phyloP scores from a whole-genome alignment of 64 coral and sea anemone genomes.

The Platygyra sinensis region DNA sequence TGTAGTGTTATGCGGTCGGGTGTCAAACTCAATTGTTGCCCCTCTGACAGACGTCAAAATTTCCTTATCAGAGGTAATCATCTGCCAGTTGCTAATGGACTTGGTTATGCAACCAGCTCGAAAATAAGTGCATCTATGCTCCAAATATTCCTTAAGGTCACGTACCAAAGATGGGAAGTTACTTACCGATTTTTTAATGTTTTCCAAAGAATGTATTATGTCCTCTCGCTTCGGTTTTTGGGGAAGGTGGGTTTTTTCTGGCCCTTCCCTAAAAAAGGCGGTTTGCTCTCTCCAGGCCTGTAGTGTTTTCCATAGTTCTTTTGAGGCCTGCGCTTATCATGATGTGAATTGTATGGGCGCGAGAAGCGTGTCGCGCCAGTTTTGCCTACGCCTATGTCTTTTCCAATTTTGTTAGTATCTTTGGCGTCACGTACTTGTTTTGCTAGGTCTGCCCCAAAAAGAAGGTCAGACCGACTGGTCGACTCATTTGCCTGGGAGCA shows the following conservation, averaged over 20 bases:
- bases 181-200: background rate
- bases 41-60: no score
- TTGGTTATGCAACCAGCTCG: no score
- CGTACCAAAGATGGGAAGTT: background rate
- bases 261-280: no score
- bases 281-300: no score
- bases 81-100: no score
- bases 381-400: background rate
- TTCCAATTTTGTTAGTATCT: conserved; percentile 5
- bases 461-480: background rate
- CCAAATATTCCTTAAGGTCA: no score
- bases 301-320: no score
- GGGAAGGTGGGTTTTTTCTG: no score
- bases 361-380: background rate
- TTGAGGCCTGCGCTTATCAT: background rate
- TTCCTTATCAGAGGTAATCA: no score
- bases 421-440: conserved; percentile 21
- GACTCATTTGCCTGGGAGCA: background rate
- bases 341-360: background rate
- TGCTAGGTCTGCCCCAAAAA: background rate
- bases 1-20: no score
- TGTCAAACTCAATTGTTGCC: no score
- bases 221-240: background rate
- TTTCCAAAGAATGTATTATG: background rate
- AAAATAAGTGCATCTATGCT: no score